Evolutionary conservation across 23 tunicate genomes (phyloP).

Genomic region (Aplidium turbinatum): DNA sequence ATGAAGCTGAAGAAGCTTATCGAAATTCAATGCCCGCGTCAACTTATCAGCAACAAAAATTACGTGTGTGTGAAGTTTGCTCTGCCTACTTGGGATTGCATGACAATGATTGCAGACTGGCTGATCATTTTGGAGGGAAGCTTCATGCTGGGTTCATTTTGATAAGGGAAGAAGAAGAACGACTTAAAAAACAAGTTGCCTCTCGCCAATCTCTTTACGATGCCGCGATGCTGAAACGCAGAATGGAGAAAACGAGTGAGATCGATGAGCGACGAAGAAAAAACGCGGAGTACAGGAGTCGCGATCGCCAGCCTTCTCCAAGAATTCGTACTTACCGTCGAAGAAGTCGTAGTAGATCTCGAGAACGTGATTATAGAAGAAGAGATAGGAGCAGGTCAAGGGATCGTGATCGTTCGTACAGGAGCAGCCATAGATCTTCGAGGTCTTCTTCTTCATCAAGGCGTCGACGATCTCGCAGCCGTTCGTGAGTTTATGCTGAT

Average conservation of each 20-base stretch:
- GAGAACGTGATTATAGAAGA: slow-evolving; percentile 53
- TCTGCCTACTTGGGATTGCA: slow-evolving; percentile 96
- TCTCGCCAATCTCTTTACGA: slow-evolving; percentile 37
- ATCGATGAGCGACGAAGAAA: slow-evolving; percentile 13
- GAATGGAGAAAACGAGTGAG: slow-evolving; percentile 16
- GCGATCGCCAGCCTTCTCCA: slow-evolving; percentile 19
- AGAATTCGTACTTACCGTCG: slow-evolving; percentile 29
- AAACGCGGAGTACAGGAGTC: slow-evolving; percentile 2
- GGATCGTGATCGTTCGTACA: not conserved
- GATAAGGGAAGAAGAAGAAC: slow-evolving; percentile 54
- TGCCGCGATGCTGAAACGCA: slow-evolving; percentile 14
- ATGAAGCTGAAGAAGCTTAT: slow-evolving; percentile 93
- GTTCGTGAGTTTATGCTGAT: slow-evolving; percentile 44
- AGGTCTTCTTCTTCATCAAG: slow-evolving; percentile 17
- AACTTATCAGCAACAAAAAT: slow-evolving; percentile 90
- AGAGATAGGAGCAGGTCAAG: slow-evolving; percentile 31
- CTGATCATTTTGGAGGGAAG: slow-evolving; percentile 99
- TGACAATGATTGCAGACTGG: slow-evolving; percentile 94
- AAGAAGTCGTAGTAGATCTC: slow-evolving; percentile 62
- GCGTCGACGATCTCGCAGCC: slow-evolving; percentile 21
- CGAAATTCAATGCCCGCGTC: slow-evolving; percentile 99
- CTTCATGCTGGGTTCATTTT: slow-evolving; percentile 93
- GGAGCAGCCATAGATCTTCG: not conserved
- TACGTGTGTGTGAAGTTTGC: slow-evolving; percentile 96
- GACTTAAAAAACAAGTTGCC: slow-evolving; percentile 39